Base-by-base conservation (phyloP, 2,113 vertebrate genomes). In the Pogona vitticeps region DNA sequence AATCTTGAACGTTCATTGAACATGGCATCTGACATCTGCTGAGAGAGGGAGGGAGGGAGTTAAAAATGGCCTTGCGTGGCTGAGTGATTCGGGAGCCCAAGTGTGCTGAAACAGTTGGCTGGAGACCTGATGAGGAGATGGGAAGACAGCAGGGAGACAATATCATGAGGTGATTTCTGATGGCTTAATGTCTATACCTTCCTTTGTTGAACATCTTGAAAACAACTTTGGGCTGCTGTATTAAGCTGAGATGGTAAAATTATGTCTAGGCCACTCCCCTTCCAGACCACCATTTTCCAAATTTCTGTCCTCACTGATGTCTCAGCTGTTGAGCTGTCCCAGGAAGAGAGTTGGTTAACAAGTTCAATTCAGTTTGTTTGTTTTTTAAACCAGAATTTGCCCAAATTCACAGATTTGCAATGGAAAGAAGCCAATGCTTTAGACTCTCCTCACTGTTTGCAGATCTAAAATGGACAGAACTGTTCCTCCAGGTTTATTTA, bases 1-100 rank as follows among this genome's bases (percentile, higher is more conserved):
- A 72, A 67, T 61, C 3, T 15, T 81, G 82, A 46, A 61, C 88
- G 83, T 85, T 86, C 89, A 78, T 0, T 67, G 83, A 90, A 58
- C 68, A 3, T 17, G 71, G 77, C 77, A 76, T 73, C 61, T 2
- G 42, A 72, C 1, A 0, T 80, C 82, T 76, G 86, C 2, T 1
- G 81, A n/a, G 73, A 88, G n/a, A 28, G 33, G 59, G 5, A 6
- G 36, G 23, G 6, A 40, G n/a, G 5, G 3, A 1, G 78, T 0
- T 0, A 26, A 0, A 76, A 33, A 67, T 70, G 88, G 77, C 31
- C 12, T 59, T 85, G 79, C 52, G 68, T 0, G 1, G 36, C 56
- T 91, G 90, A 61, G 21, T 0, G 14, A 42, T 82, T 58, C 31
- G 23, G 79, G 79, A 86, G 28, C 33, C 0, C 0, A 79, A 0